Percentiles rank a stretch among this genome's conserved stretches.
These are phyloP conservation scores for Tineola bisselliella DNA, from an alignment of 2,888 invertebrate genomes.

Conservation along the genomic window DNA sequence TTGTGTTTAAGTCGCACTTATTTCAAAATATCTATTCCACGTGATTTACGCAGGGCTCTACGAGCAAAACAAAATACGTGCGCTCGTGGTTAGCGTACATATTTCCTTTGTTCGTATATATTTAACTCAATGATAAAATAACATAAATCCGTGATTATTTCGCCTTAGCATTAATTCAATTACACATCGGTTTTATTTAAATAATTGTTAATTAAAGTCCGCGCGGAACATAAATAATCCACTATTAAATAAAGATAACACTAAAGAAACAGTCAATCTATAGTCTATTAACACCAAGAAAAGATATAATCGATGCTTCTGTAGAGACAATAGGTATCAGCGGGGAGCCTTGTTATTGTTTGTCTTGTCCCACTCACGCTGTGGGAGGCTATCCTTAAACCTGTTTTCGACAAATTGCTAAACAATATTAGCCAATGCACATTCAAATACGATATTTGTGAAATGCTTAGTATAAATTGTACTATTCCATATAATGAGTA, in stretches of 20 bases:
- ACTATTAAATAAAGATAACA: not conserved
- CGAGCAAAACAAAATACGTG: no score
- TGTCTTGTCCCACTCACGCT: slow-evolving; percentile 43
- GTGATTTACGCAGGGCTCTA: no score
- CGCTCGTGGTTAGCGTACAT: no score
- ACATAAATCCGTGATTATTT: no score
- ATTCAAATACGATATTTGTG: not conserved
- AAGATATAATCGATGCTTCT: slow-evolving; percentile 43
- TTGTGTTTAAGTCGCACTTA: no score
- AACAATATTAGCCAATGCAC: slow-evolving; percentile 10
- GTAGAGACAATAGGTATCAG: slow-evolving; percentile 49
- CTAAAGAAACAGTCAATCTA: slow-evolving; percentile 26
- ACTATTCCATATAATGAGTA: not conserved
- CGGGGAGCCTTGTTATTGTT: slow-evolving; percentile 49
- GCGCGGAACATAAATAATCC: not conserved
- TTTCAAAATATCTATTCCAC: no score
- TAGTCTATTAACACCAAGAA: slow-evolving; percentile 46
- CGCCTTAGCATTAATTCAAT: no score
- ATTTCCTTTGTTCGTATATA: no score
- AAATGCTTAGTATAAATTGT: not conserved
- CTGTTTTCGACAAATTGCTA: slow-evolving; percentile 16
- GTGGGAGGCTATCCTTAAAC: slow-evolving; percentile 31
- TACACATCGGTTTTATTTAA: no score
- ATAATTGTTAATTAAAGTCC: no score
- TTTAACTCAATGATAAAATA: no score